Base-by-base conservation (phyloP, 2,113 vertebrate genomes). In the Mormoops blainvillei region DNA sequence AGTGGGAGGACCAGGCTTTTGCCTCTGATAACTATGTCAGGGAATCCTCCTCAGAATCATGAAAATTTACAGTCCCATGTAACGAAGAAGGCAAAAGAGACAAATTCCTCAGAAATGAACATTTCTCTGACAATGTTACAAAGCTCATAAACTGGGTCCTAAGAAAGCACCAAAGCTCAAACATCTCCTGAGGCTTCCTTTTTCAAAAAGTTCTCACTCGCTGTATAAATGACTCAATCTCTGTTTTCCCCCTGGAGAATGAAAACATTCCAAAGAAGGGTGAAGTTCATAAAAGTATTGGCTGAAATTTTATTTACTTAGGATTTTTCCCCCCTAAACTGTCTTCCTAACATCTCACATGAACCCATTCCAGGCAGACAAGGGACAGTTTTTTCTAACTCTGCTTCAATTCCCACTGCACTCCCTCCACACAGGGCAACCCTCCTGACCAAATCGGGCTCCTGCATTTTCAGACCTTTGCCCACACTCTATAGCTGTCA, bases 191-290 rank as follows among this genome's bases (percentile, higher is more conserved):
- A 87, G n/a, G 33, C 78, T 95, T 94, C 84, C 70, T 94, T 71
- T 82, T 97, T 71, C 94, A 82, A 93, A 63, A 70, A 41, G 76
- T 71, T 96, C 87, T 96, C 88, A 63, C 70, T 94, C 3, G 3
- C 63, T 82, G 16, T 50, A 85, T 73, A 92, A 80, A 91, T 77
- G 33, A 98, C 78, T 95, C 82, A 92, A 87, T 94, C 96, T 96
- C 88, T 83, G 90, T 96, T 95, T 89, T 94, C 38, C 83, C 88
- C 90, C 22, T 8, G 20, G 89, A 97, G 87, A 96, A 96, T 67
- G 36, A 97, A 83, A 94, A 95, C 76, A 93, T 97, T 96, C 90
- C 95, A 94, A 92, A 95, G 74, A 91, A 80, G 76, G 97, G 33
- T 67, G 74, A 97, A 96, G 94, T 91, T 73, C 91, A 97, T 87